These are phyloP conservation scores for Ericerus pela DNA, from an alignment of 1,140 invertebrate genomes.

Conservation along the genomic window DNA sequence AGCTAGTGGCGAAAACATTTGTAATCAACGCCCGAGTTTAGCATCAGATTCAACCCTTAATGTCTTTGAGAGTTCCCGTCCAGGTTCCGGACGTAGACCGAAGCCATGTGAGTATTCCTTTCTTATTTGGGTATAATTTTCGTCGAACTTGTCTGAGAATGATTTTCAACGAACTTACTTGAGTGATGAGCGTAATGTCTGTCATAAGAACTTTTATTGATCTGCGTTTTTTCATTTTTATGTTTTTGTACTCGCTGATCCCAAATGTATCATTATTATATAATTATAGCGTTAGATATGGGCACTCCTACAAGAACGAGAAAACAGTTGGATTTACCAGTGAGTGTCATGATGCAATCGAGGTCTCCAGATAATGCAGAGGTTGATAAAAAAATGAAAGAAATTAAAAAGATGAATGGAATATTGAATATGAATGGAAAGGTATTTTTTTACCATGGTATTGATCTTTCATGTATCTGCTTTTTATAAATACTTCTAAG, in stretches of 20 bases:
- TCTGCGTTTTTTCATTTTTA: too few relatives aligned
- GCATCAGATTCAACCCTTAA: constrained; percentile 1
- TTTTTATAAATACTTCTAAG: not conserved
- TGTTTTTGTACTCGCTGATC: too few relatives aligned
- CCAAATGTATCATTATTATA: not conserved
- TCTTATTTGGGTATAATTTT: not conserved
- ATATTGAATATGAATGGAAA: constrained; percentile 63
- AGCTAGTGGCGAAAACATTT: constrained; percentile 36
- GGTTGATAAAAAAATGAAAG: constrained; percentile 54
- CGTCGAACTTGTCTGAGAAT: not conserved
- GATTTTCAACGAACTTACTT: too few relatives aligned
- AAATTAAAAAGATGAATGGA: constrained; percentile 68
- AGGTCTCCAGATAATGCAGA: constrained; percentile 31
- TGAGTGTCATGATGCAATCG: constrained; percentile 24
- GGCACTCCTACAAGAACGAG: constrained; percentile 34
- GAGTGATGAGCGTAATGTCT: too few relatives aligned
- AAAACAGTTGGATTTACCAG: constrained; percentile 34
- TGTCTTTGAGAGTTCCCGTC: constrained; percentile 19
- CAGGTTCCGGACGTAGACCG: constrained; percentile 23
- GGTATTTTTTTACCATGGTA: constrained; percentile 26
- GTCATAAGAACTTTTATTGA: too few relatives aligned
- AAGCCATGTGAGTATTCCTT: constrained; percentile 21
- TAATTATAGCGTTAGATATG: constrained; percentile 26
- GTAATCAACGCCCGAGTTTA: not conserved
- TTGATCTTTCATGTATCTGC: not conserved